Conservation (phyloP, 1,140 invertebrate genomes). For the Pomacea maculata region DNA sequence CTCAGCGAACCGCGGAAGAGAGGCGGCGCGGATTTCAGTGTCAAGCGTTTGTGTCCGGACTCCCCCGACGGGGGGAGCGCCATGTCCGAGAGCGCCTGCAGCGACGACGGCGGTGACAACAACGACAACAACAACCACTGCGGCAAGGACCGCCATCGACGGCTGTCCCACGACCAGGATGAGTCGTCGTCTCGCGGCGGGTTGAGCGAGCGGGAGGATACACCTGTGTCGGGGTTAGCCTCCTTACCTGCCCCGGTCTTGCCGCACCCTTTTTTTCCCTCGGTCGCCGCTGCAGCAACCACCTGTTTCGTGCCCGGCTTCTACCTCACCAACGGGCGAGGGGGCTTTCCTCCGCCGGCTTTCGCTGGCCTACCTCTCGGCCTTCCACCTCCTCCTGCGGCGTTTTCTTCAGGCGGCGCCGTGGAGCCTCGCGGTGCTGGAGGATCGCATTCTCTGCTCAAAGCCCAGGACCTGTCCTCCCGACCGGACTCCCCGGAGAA, state of each 20-base stretch:
- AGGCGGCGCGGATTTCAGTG: slow-evolving; percentile 53
- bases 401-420: not conserved
- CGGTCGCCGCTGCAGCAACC: slow-evolving; percentile 13
- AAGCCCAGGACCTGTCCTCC: slow-evolving; percentile 19
- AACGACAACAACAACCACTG: slow-evolving; percentile 37
- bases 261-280: slow-evolving; percentile 56
- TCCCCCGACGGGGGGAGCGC: slow-evolving; percentile 54
- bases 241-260: slow-evolving; percentile 57
- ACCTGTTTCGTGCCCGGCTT: slow-evolving; percentile 24
- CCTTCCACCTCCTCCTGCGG: slow-evolving; percentile 17
- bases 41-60: slow-evolving; percentile 57
- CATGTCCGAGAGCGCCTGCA: slow-evolving; percentile 34
- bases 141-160: slow-evolving; percentile 25
- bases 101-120: slow-evolving; percentile 44
- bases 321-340: slow-evolving; percentile 18
- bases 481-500: slow-evolving; percentile 29
- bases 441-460: not conserved
- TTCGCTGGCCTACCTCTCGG: slow-evolving; percentile 28
- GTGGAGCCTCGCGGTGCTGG: slow-evolving; percentile 4
- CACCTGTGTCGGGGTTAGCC: slow-evolving; percentile 31
- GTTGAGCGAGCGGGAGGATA: slow-evolving; percentile 31
- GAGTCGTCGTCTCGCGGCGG: slow-evolving; percentile 26
- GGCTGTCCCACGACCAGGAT: slow-evolving; percentile 45
- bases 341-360: slow-evolving; percentile 22
- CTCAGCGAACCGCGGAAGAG: slow-evolving; percentile 75